Percentiles rank a stretch among this genome's conserved stretches.
These are phyloP conservation scores for Buphagus erythrorhynchus DNA, from an alignment of 2,797 vertebrate species.

Conservation along the genomic window DNA sequence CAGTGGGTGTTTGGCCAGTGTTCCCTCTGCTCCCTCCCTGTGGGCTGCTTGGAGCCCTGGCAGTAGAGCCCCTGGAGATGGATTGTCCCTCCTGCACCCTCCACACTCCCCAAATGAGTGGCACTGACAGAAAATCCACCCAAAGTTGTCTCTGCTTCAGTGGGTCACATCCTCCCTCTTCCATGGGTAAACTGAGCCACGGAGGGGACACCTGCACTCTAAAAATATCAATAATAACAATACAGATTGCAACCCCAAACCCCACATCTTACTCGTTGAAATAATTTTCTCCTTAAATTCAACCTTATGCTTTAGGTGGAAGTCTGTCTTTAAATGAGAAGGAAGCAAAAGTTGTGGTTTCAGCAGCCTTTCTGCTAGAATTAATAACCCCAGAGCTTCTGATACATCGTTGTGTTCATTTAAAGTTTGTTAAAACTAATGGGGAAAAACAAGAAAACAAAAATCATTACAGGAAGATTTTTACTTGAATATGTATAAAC, in stretches of 20 bases:
- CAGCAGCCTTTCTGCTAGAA: neutral
- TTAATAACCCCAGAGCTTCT: neutral
- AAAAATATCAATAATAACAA: neutral
- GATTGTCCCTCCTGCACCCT: neutral
- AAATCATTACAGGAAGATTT: neutral
- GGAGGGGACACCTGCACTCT: neutral
- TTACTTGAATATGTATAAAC: neutral
- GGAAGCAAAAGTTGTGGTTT: neutral
- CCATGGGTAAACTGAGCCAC: neutral
- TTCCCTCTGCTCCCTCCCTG: neutral
- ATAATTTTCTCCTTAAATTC: neutral
- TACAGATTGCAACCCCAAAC: neutral
- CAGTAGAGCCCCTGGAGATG: neutral
- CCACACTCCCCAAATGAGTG: neutral
- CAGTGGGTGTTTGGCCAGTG: neutral
- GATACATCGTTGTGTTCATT: neutral
- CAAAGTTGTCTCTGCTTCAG: neutral
- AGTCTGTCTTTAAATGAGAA: neutral
- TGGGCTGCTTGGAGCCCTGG: neutral
- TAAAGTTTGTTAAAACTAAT: slow-evolving; percentile 18
- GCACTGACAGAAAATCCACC: neutral
- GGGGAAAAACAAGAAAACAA: neutral
- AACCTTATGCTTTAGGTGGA: neutral
- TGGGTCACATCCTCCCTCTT: neutral
- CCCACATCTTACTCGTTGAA: neutral